These are phyloP conservation scores for Lasius fuliginosus DNA, from an alignment of 2,888 invertebrate genomes.

Conservation along the genomic window DNA sequence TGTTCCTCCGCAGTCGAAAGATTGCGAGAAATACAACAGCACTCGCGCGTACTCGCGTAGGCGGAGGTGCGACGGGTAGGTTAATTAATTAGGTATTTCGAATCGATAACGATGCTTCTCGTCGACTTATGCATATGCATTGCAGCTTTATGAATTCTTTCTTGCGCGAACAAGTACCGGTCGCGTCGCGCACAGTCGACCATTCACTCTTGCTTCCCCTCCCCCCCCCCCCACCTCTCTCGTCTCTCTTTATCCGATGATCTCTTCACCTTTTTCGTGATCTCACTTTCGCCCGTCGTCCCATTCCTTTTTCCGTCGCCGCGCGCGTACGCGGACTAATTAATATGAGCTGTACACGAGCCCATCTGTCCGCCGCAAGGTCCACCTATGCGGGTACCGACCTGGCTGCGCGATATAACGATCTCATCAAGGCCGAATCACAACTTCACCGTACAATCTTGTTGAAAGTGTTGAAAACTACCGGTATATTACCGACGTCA, in stretches of 20 bases:
- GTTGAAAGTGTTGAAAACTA: conserved; percentile 60
- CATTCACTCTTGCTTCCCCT: conserved; percentile 14
- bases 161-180: neutral
- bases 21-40: neutral
- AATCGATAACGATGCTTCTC: conserved; percentile 69
- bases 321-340: conserved; percentile 57
- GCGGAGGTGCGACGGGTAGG: conserved; percentile 33
- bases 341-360: conserved; percentile 62
- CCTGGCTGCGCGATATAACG: conserved; percentile 50
- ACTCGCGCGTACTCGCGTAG: conserved; percentile 11
- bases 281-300: conserved; percentile 49
- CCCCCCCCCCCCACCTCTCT: too few relatives aligned
- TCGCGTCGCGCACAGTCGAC: conserved; percentile 25
- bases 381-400: conserved; percentile 58
- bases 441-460: conserved; percentile 45
- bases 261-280: conserved; percentile 32
- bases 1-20: neutral
- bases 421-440: conserved; percentile 61
- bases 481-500: conserved; percentile 50
- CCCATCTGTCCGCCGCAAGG: conserved; percentile 58
- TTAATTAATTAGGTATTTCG: conserved; percentile 70
- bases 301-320: conserved; percentile 43
- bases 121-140: conserved; percentile 62
- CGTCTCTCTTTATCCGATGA: conserved; percentile 15
- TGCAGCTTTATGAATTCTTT: conserved; percentile 57